phyloP scores from a whole-genome alignment of 2,888 invertebrate genomes.

The Phragmatobia fuliginosa region DNA sequence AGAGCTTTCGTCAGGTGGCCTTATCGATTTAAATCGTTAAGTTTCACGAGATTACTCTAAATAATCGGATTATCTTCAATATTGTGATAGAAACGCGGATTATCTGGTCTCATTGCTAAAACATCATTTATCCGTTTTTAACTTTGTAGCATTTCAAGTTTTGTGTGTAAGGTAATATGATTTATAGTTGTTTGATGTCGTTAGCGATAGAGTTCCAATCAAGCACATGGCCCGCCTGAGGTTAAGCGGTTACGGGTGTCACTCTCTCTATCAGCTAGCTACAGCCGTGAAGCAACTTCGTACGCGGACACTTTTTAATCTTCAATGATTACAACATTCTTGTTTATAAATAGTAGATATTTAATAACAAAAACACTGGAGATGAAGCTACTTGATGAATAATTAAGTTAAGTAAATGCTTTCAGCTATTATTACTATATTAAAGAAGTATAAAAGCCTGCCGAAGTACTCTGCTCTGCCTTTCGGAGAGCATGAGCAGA shows the following conservation, averaged over 20 bases:
- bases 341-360: background rate
- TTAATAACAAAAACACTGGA: no score
- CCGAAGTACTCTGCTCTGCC: no score
- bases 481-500: no score
- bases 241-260: background rate
- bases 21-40: background rate
- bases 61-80: constrained; percentile 41
- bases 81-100: constrained; percentile 35
- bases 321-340: background rate
- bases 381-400: no score
- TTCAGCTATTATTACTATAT: no score
- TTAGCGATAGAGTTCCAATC: background rate
- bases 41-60: constrained; percentile 9
- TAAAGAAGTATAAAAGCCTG: no score
- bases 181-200: constrained; percentile 7
- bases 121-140: constrained; percentile 11
- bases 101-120: constrained; percentile 40
- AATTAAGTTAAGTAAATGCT: no score
- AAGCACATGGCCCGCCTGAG: background rate
- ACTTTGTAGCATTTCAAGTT: background rate
- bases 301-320: background rate
- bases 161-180: background rate
- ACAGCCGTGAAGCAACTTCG: background rate
- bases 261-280: background rate
- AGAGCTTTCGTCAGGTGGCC: constrained; percentile 1